These are phyloP conservation scores for Terebella lapidaria DNA, from an alignment of 2,888 invertebrate species.

Conservation along the genomic window DNA sequence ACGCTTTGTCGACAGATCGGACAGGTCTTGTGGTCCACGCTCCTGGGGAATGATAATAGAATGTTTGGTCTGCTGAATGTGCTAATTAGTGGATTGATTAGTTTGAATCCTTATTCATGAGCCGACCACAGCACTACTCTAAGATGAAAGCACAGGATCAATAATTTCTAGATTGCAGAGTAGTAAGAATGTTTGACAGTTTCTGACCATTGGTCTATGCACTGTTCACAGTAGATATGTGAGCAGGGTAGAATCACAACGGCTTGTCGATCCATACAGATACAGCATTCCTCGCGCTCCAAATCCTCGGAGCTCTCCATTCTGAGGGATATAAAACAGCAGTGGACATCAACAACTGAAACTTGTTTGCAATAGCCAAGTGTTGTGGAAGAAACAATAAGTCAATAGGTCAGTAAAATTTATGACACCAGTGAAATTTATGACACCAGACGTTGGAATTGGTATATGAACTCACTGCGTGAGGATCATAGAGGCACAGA, in stretches of 20 bases:
- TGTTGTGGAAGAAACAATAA: no score
- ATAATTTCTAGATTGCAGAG: no score
- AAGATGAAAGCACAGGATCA: no score
- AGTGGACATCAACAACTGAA: no score
- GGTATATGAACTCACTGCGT: slow-evolving; percentile 40
- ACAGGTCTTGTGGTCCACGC: slow-evolving; percentile 66
- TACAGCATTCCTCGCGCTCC: slow-evolving; percentile 60
- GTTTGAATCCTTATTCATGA: no score
- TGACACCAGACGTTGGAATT: no score
- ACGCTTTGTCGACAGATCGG: slow-evolving; percentile 66
- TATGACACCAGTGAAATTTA: no score
- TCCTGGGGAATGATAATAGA: slow-evolving; percentile 58
- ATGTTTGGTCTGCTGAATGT: neutral
- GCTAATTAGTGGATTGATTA: neutral
- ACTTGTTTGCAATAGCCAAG: no score
- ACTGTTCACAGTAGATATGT: slow-evolving; percentile 67
- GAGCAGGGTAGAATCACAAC: slow-evolving; percentile 67
- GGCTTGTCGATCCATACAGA: slow-evolving; percentile 68
- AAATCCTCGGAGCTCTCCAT: neutral
- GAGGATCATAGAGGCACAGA: slow-evolving; percentile 42
- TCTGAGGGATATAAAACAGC: neutral
- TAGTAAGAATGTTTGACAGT: neutral
- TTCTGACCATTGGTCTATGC: slow-evolving; percentile 69
- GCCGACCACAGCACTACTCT: no score
- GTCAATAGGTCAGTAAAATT: no score